Percentiles rank a stretch among this genome's conserved stretches.
Conservation (phyloP, 1,140 invertebrate species). For the Ylistrum balloti region DNA sequence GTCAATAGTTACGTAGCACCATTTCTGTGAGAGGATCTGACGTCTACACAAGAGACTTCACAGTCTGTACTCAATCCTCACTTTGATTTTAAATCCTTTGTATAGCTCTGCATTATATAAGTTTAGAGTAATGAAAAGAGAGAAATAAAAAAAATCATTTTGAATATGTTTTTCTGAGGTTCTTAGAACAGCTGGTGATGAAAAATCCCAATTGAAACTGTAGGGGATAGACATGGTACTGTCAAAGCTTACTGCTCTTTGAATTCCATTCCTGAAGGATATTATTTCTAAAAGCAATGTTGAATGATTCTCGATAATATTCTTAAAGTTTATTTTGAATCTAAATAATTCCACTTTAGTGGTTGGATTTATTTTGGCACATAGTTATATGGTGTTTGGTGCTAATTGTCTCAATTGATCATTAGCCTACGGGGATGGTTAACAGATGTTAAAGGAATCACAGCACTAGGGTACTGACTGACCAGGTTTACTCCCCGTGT, state of each 20-base stretch:
- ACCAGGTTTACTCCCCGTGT: no score
- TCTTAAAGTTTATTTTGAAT: background rate
- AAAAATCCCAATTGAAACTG: background rate
- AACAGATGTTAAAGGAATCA: conserved; percentile 9
- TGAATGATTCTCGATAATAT: background rate
- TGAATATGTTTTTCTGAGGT: background rate
- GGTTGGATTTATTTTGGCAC: background rate
- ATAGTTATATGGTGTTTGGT: background rate
- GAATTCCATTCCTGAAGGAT: background rate
- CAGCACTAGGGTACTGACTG: background rate
- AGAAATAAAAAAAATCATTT: background rate
- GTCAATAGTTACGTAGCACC: background rate
- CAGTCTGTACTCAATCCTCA: background rate
- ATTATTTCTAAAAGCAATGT: conserved; percentile 14
- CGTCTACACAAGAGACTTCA: background rate
- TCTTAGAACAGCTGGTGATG: background rate
- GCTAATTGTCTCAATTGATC: conserved; percentile 32
- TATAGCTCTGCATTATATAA: background rate
- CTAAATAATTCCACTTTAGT: background rate
- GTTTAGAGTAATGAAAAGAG: background rate
- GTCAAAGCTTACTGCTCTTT: background rate
- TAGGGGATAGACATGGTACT: no score
- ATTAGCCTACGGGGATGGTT: background rate
- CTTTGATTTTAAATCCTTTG: background rate
- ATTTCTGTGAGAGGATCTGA: background rate